Evolutionary conservation across 2,888 invertebrate species (phyloP).

Genomic region (Idaea biselata): DNA sequence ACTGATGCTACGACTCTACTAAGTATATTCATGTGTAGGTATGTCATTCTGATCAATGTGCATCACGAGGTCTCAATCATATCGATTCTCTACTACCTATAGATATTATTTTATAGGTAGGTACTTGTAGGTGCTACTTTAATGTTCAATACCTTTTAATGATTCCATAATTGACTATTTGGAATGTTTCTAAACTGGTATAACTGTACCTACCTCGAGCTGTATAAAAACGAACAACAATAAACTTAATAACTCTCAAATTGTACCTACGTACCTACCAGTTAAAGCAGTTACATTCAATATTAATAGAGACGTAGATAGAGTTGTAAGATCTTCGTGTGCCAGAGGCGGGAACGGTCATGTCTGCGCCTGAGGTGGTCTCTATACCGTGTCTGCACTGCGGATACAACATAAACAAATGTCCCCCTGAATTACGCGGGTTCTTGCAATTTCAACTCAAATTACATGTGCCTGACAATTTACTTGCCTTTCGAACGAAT

Average conservation of each 20-base stretch:
- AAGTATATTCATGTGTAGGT: too few relatives aligned
- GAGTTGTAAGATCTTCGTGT: constrained; percentile 36
- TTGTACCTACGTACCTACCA: not conserved
- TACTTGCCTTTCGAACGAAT: not conserved
- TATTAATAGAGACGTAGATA: constrained; percentile 26
- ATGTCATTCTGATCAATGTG: too few relatives aligned
- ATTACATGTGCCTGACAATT: not conserved
- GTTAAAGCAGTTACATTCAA: not conserved
- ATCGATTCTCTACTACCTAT: too few relatives aligned
- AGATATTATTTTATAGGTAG: not conserved
- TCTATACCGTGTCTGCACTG: constrained; percentile 7
- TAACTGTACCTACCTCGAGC: not conserved
- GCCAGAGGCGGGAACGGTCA: constrained; percentile 52
- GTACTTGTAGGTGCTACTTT: not conserved
- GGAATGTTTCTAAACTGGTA: not conserved
- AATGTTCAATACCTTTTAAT: not conserved
- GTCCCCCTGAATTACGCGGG: constrained; percentile 5
- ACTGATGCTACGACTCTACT: too few relatives aligned
- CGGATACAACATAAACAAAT: not conserved
- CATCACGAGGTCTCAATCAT: too few relatives aligned
- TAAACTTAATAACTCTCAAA: not conserved
- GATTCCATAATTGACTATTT: not conserved
- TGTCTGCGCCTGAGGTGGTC: constrained; percentile 47
- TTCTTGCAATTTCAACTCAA: not conserved
- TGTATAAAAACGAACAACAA: not conserved